Evolutionary conservation across 2,113 vertebrate species (phyloP), one percentile per base, ranked within the genome.

Genomic region (Ailuropoda melanoleuca): DNA sequence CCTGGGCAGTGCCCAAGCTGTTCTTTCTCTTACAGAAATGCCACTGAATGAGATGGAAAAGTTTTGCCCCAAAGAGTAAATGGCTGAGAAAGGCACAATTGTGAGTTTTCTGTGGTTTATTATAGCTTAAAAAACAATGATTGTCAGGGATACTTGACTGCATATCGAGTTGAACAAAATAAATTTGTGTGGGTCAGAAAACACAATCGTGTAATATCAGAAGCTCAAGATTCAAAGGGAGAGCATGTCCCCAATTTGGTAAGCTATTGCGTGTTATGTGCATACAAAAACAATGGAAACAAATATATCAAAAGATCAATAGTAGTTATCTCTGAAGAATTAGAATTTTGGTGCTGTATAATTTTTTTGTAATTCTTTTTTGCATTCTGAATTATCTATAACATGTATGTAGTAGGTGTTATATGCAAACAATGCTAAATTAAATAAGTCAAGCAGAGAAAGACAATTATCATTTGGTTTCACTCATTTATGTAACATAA

Each of bases 331-430:
- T 60, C 26, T 29, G 31, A 74, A 23, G 21, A 11, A 66, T 91
- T 90, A 29, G 8, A 90, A 97, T 91, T 66, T 89, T 23, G 8
- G 1, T 75, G 48, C 21, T 64, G 74, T 70, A 60, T 87, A 58
- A 64, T 81, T 93, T 96, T 66, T 23, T 75, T 83, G 7, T 72
- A 82, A 72, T 93, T 66, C 3, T 83, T 75, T 92, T 93, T 66
- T 81, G 17, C 34, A 13, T 83, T 60, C n/a, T 72, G 58, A 87
- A 62, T 92, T 91, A 55, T 75, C 43, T 43, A 39, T 50, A 26
- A 62, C 11, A 15, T 26, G 29, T 34, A 64, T 56, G 4, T 43
- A 43, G 43, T 43, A 43, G 43, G 43, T 43, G 43, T 43, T 43
- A 43, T 43, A 43, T 43, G 43, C 43, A 43, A 43, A 43, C 43